A percentile compares a stretch with the other conserved stretches of the same genome.
These are phyloP conservation scores for Pachyrhynchus sulphureomaculatus DNA, from an alignment of 1,140 invertebrate species.

Conservation along the genomic window DNA sequence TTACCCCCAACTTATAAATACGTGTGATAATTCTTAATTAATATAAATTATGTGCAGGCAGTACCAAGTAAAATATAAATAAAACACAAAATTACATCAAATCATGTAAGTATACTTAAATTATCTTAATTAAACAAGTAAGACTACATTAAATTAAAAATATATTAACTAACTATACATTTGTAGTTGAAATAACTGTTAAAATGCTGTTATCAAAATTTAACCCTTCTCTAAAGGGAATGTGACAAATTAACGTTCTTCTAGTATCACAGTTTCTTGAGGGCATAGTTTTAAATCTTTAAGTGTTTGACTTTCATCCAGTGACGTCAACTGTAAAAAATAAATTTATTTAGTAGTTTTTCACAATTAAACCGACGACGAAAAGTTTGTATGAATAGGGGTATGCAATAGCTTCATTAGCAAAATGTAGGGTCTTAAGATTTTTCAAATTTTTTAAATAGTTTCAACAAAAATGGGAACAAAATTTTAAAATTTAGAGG, in stretches of 20 bases:
- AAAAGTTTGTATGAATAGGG: too few species aligned
- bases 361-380: too few species aligned
- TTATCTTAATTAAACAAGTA: slow-evolving; percentile 22
- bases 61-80: slow-evolving; percentile 6
- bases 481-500: too few species aligned
- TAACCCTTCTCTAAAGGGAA: slow-evolving; percentile 22
- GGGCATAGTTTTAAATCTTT: slow-evolving; percentile 81
- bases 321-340: slow-evolving; percentile 73
- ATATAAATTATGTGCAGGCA: too few species aligned
- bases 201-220: slow-evolving; percentile 40
- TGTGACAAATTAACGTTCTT: slow-evolving; percentile 71
- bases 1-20: too few species aligned
- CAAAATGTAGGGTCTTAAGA: too few species aligned
- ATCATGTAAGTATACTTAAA: slow-evolving; percentile 32
- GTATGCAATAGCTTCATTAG: too few species aligned
- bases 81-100: slow-evolving; percentile 27
- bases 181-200: slow-evolving; percentile 26
- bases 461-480: too few species aligned
- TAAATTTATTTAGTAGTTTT: too few species aligned
- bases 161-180: slow-evolving; percentile 42
- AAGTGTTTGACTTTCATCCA: slow-evolving; percentile 74
- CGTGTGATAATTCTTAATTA: too few species aligned
- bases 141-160: slow-evolving; percentile 39
- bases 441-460: too few species aligned
- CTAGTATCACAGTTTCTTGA: slow-evolving; percentile 90